A percentile compares a stretch with the other conserved stretches of the same genome.
Conservation (phyloP, 1,140 invertebrate genomes). For the Polypedilum pembai region DNA sequence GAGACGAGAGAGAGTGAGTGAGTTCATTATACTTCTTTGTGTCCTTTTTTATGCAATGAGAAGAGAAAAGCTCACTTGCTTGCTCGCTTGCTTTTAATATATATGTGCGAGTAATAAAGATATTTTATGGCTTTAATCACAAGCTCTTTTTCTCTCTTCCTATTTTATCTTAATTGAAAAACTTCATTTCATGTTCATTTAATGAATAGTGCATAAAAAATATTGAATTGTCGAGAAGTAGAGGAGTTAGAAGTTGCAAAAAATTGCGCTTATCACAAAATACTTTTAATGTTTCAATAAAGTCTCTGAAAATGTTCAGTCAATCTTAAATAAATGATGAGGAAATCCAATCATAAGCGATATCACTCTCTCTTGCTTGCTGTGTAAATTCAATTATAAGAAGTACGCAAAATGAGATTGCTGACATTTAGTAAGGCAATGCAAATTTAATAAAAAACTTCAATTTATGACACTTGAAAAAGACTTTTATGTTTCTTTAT, state of each 20-base stretch:
- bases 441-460: too few relatives aligned
- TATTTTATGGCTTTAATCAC: not conserved
- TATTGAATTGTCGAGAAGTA: not conserved
- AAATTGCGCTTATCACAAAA: not conserved
- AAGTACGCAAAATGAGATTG: too few relatives aligned
- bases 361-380: not conserved
- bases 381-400: too few relatives aligned
- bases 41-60: too few relatives aligned
- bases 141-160: not conserved
- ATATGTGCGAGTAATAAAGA: not conserved
- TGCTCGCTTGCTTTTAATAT: too few relatives aligned
- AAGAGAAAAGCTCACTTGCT: too few relatives aligned
- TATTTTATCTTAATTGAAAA: slow-evolving; percentile 9
- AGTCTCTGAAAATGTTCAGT: not conserved
- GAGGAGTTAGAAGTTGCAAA: not conserved
- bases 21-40: not conserved
- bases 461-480: too few relatives aligned
- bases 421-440: too few relatives aligned
- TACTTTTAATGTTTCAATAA: not conserved
- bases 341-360: slow-evolving; percentile 3
- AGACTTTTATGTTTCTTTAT: too few relatives aligned
- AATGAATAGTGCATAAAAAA: not conserved
- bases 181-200: not conserved
- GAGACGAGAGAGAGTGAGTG: too few relatives aligned
- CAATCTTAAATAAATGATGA: not conserved